Percentiles rank a stretch among this genome's conserved stretches.
phyloP scores from a whole-genome alignment of 2,888 invertebrate species.

The Teleogryllus oceanicus region DNA sequence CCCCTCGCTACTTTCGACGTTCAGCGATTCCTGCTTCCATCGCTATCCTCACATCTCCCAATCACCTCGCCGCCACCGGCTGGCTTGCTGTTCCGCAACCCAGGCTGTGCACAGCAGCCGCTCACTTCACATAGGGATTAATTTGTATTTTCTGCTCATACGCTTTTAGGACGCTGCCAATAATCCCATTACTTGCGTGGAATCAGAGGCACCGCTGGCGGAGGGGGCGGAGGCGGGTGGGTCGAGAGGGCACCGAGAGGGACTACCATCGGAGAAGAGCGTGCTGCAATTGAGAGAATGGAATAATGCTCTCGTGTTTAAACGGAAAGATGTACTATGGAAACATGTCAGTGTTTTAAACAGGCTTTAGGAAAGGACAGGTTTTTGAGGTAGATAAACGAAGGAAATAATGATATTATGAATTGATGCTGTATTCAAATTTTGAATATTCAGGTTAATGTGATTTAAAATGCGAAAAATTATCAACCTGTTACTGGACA shows the following conservation, averaged over 20 bases:
- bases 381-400: too few relatives aligned
- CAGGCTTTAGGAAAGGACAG: too few relatives aligned
- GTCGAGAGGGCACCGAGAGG: too few relatives aligned
- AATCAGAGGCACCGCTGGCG: background rate
- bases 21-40: background rate
- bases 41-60: background rate
- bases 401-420: too few relatives aligned
- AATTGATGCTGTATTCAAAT: too few relatives aligned
- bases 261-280: background rate
- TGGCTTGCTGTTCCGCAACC: background rate
- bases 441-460: too few relatives aligned
- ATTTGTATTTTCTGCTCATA: conserved; percentile 9
- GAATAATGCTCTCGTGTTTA: background rate
- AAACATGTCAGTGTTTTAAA: too few relatives aligned
- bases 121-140: background rate
- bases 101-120: background rate
- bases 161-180: background rate
- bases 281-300: background rate
- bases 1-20: too few relatives aligned
- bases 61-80: background rate
- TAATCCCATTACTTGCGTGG: conserved; percentile 18
- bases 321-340: too few relatives aligned
- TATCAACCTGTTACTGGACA: too few relatives aligned
- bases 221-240: background rate
- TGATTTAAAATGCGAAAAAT: too few relatives aligned